Base-by-base conservation (phyloP, 2,113 vertebrate species). In the Eolophus roseicapilla region DNA sequence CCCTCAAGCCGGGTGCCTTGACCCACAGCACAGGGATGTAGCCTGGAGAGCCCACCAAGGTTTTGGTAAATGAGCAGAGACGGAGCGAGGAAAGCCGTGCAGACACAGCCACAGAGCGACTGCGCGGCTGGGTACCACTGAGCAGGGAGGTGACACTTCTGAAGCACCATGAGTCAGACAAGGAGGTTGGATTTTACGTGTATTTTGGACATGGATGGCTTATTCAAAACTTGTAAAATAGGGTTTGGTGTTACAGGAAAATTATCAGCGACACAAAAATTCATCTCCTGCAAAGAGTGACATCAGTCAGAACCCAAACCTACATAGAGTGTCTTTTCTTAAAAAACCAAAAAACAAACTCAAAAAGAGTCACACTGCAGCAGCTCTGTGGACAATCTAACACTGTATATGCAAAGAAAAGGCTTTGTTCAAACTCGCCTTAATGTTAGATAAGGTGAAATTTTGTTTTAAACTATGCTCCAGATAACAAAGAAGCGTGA, bases 1-100 rank as follows among this genome's bases (percentile, higher is more conserved):
- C 35, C 13, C 23, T 59, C 33, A 59, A 59, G 33, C 57, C 24
- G 21, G 13, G 21, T 59, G 6, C 18, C 27, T 39, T 19, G 15
- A 64, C 50, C 71, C 63, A 35, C 0, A 4, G 43, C 49, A 52
- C 13, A 6, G 53, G 73, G 33, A 37, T 3, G 0, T 11, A 6
- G 33, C 6, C n/a, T 74, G 49, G 33, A 33, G 28, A 53, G 19
- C 10, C 31, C 23, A 21, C 3, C 20, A 8, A 27, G 44, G 21
- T 9, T 17, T 5, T 5, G 24, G 37, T 13, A 50, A 60, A 28
- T 0, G 3, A 64, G 73, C 31, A 20, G 46, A 74, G 60, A 4
- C 0, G 0, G 62, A 24, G 20, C 0, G 3, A 59, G 62, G 79
- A 12, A 16, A 52, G 27, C 29, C 1, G 1, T 17, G 25, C 35